Evolutionary conservation across 2,113 vertebrate genomes (phyloP).

Genomic region (Neogale vison): DNA sequence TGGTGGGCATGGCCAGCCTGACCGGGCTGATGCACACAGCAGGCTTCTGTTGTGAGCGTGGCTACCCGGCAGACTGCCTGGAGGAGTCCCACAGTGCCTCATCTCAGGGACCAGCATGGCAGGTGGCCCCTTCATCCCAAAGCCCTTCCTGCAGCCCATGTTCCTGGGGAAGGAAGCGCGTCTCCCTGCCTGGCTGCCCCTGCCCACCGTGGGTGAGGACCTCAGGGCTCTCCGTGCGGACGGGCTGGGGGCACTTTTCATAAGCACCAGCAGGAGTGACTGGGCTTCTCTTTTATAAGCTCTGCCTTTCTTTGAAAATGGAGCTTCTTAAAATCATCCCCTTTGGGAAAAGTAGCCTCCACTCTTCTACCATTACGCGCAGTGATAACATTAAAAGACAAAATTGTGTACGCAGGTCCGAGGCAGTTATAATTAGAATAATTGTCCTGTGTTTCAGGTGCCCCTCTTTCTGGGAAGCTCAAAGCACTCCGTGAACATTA

Average conservation of each 20-base stretch:
- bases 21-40: neutral
- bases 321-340: conserved; percentile 36
- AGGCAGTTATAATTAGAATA: conserved; percentile 54
- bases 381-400: conserved; percentile 44
- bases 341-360: conserved; percentile 24
- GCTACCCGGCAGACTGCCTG: accelerated
- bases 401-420: neutral
- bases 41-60: neutral
- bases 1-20: neutral
- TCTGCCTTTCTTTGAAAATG: conserved; percentile 23
- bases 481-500: conserved; percentile 57
- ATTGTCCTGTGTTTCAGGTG: conserved; percentile 52
- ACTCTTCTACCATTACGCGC: neutral
- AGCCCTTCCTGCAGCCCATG: neutral
- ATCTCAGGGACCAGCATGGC: neutral
- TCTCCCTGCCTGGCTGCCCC: neutral
- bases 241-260: neutral
- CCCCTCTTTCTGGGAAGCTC: conserved; percentile 63
- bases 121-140: neutral
- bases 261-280: neutral
- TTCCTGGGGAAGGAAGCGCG: no score
- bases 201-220: accelerated
- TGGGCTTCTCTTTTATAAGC: neutral
- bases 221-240: neutral
- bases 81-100: neutral